phyloP scores from a whole-genome alignment of 2,888 invertebrate genomes.

The Euplagia quadripunctaria region DNA sequence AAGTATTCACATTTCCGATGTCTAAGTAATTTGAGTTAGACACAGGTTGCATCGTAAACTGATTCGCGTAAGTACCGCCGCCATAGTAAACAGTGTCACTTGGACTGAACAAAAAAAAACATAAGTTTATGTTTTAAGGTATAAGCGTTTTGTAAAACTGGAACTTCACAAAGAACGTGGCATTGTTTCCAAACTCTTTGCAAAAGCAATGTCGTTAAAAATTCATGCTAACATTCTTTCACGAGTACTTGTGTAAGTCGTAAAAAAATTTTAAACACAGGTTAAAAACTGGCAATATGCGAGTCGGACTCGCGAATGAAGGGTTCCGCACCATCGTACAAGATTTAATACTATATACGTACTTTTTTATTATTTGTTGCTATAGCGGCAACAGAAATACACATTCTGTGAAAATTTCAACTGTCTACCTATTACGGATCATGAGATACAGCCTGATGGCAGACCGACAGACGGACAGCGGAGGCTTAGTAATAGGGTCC shows the following conservation, averaged over 20 bases:
- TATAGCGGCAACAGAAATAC: too few relatives aligned
- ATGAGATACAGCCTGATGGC: too few relatives aligned
- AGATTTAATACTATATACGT: too few relatives aligned
- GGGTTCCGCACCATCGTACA: too few relatives aligned
- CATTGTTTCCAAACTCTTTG: conserved; percentile 5
- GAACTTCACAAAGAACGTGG: conserved; percentile 7
- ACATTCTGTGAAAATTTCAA: too few relatives aligned
- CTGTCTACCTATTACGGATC: too few relatives aligned
- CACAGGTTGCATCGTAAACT: conserved; percentile 53
- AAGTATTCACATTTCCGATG: conserved; percentile 35
- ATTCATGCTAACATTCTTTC: neutral
- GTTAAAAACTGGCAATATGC: too few relatives aligned
- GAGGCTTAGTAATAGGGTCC: too few relatives aligned
- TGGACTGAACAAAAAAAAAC: conserved; percentile 40
- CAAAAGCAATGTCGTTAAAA: conserved; percentile 14
- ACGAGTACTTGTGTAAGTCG: neutral
- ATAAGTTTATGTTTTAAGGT: neutral
- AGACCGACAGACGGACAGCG: too few relatives aligned
- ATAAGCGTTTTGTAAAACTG: neutral
- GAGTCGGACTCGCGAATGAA: too few relatives aligned
- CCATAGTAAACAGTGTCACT: conserved; percentile 60
- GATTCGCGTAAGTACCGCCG: conserved; percentile 54
- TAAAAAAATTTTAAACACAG: neutral
- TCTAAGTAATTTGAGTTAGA: conserved; percentile 38
- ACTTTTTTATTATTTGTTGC: too few relatives aligned